Conservation (phyloP, 2,113 vertebrate species). For the Oreochromis niloticus region DNA sequence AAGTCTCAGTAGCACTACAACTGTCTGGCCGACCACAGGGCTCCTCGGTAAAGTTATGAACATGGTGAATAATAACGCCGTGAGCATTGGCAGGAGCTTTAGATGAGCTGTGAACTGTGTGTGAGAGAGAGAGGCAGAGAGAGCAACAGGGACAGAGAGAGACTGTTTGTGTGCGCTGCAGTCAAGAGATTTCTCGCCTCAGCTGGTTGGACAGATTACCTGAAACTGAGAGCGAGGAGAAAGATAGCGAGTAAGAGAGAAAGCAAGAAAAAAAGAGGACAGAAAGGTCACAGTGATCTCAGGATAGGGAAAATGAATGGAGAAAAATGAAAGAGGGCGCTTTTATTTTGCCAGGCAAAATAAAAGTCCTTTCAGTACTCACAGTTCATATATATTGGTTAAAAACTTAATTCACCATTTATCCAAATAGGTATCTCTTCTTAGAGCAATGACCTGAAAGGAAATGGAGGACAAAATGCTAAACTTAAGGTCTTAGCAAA, state of each 20-base stretch:
- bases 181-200: slow-evolving; percentile 13
- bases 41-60: slow-evolving; percentile 27
- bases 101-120: neutral
- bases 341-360: neutral
- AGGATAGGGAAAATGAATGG: neutral
- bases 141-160: neutral
- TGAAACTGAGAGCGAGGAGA: slow-evolving; percentile 10
- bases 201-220: slow-evolving; percentile 34
- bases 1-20: slow-evolving; percentile 19
- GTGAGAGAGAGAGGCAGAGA: neutral
- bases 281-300: slow-evolving; percentile 24
- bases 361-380: neutral
- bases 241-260: neutral
- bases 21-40: neutral
- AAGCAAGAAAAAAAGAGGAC: neutral
- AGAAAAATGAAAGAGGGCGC: neutral
- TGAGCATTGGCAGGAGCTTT: neutral
- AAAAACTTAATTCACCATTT: neutral
- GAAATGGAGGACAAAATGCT: neutral
- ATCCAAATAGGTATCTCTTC: neutral
- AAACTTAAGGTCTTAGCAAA: neutral
- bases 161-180: neutral
- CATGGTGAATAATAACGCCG: slow-evolving; percentile 16
- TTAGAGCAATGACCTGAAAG: neutral
- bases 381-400: neutral